phyloP scores from a whole-genome alignment of 2,888 invertebrate genomes.

The Phorcus lineatus region DNA sequence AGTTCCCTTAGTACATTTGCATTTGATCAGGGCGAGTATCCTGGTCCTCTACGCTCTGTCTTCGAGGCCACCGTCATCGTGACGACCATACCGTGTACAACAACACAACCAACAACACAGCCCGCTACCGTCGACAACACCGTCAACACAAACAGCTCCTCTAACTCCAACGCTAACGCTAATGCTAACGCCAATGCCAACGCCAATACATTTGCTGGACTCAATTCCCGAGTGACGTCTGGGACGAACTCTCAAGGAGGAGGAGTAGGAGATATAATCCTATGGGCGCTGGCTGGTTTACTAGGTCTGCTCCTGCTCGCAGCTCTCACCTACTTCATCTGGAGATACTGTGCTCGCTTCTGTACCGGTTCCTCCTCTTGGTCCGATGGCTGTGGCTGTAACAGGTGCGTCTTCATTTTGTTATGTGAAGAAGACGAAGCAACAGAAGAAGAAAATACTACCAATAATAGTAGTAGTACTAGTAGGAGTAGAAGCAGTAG shows the following conservation, averaged over 20 bases:
- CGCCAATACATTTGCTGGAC: neutral
- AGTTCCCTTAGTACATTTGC: neutral
- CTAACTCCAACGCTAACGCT: neutral
- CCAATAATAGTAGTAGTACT: too few species aligned
- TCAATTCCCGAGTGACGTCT: neutral
- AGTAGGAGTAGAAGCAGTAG: too few species aligned
- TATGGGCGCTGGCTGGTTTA: constrained; percentile 1
- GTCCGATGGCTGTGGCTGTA: neutral
- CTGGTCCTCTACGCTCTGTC: neutral
- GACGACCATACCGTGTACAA: neutral
- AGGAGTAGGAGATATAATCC: neutral
- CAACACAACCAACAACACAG: neutral
- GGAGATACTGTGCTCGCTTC: neutral
- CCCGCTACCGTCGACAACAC: neutral
- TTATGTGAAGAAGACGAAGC: too few species aligned
- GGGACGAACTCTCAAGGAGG: neutral
- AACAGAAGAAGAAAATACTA: too few species aligned
- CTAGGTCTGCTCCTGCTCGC: neutral
- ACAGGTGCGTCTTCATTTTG: neutral
- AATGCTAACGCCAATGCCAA: neutral
- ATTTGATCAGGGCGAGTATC: neutral
- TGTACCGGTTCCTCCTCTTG: neutral
- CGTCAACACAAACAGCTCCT: neutral
- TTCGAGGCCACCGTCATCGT: neutral
- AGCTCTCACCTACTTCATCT: constrained; percentile 2